A percentile compares a stretch with the other conserved stretches of the same genome.
These are phyloP conservation scores for Elaphurus davidianus DNA, from an alignment of 2,113 vertebrate genomes.

Conservation along the genomic window DNA sequence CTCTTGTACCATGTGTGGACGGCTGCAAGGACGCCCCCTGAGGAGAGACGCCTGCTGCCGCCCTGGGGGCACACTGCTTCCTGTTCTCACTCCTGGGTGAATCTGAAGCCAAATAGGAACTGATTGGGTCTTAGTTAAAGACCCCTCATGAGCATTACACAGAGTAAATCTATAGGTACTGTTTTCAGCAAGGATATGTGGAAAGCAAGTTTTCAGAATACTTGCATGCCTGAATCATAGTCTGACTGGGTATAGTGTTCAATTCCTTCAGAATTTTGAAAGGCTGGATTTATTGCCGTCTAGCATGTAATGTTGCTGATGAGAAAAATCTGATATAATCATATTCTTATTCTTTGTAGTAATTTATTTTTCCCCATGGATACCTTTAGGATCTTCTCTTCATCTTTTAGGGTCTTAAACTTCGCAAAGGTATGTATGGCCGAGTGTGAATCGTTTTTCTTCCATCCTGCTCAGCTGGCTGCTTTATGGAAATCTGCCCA, in stretches of 20 bases:
- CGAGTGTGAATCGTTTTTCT: background rate
- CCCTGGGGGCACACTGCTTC: background rate
- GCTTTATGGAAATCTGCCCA: background rate
- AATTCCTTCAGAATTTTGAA: background rate
- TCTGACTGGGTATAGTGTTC: background rate
- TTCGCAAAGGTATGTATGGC: background rate
- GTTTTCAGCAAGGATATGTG: background rate
- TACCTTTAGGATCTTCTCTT: background rate
- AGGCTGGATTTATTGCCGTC: background rate
- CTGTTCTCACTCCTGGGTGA: background rate
- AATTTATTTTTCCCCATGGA: background rate
- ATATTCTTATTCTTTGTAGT: background rate
- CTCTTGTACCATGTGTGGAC: background rate
- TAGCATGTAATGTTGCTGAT: background rate
- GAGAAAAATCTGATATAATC: background rate
- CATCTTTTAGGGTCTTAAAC: background rate
- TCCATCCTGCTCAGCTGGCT: background rate
- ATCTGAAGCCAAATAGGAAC: background rate
- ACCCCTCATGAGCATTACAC: background rate
- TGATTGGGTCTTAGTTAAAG: background rate
- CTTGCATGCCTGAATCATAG: background rate
- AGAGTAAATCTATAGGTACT: background rate
- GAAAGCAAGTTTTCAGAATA: conserved; percentile 22
- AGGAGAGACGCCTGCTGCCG: background rate
- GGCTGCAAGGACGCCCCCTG: background rate